Base-by-base conservation (phyloP, 1,140 invertebrate species). In the Latrodectus geometricus region DNA sequence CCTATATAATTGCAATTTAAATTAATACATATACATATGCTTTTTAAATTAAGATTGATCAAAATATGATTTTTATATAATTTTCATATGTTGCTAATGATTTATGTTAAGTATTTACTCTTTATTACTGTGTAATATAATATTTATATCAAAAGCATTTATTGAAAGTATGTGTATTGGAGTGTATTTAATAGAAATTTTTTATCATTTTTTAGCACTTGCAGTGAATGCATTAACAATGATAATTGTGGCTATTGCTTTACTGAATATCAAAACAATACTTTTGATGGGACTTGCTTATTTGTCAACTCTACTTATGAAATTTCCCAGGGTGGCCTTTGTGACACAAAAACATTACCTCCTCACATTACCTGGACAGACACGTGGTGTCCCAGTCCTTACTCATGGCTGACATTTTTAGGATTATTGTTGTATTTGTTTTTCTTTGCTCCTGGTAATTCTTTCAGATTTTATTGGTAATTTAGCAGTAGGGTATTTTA, bases 161-260 rank as follows among this genome's bases (percentile, higher is more conserved):
- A 35, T 35, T 35, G 5, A 35, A 35, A 35, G 5, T 35, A 35
- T 35, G 1, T 35, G 5, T 35, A 35, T 35, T 35, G 5, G 5
- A 35, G 35, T 35, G 5, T 3, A 35, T 35, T 35, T 35, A 35
- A 20, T 49, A 23, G 35, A 50, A 17, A 21, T 74, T 54, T 8
- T 54, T 56, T 68, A 86, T 73, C 9, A 35, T 88, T 77, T 80
- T n/a, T 70, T 88, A 93, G 92, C 81, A 90, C 90, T 9, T 93
- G 93, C 88, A 89, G 90, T 82, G 89, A 90, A 50, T 93, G 93
- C 88, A 90, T 91, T 75, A 87, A 88, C 70, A 90, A 90, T 61
- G 52, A 89, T n/a, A 73, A 86, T 17, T 93, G 93, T 89, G 93
- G 93, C 7, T 93, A 91, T 86, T 93, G 93, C 88, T 93, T 91